A percentile compares a stretch with the other conserved stretches of the same genome.
Evolutionary conservation across 2,888 invertebrate genomes (phyloP).

Genomic region (Campoletis raptor): DNA sequence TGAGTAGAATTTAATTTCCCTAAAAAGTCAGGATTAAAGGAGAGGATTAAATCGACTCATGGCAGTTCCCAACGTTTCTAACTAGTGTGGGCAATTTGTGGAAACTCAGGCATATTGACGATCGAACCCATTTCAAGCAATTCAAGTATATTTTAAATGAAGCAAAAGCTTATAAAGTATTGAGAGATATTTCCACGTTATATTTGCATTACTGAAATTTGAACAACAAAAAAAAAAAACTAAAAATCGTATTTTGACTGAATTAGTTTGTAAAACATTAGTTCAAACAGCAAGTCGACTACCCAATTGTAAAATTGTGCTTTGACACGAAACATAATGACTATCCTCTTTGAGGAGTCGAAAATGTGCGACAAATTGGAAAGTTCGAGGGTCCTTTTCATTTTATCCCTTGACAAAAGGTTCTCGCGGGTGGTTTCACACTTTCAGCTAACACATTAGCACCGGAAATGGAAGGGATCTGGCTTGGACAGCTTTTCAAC

Average conservation of each 20-base stretch:
- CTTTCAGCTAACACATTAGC: constrained; percentile 17
- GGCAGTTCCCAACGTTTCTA: not conserved
- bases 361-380: constrained; percentile 38
- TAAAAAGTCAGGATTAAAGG: constrained; percentile 2
- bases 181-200: not conserved
- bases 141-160: not conserved
- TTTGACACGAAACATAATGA: not conserved
- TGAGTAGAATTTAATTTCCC: not conserved
- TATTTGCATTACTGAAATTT: not conserved
- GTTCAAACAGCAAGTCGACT: not conserved
- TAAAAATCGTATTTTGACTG: not conserved
- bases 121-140: not conserved
- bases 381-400: constrained; percentile 40
- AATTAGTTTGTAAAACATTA: not conserved
- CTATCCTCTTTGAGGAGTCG: not conserved
- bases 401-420: constrained; percentile 36
- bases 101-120: not conserved
- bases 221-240: not conserved
- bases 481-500: constrained; percentile 57
- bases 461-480: constrained; percentile 27
- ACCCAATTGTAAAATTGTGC: not conserved
- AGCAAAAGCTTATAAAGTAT: not conserved
- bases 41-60: constrained; percentile 13
- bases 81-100: constrained; percentile 5
- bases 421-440: constrained; percentile 31